Base-by-base conservation (phyloP, 2,113 vertebrate species). In the Delphinapterus leucas region DNA sequence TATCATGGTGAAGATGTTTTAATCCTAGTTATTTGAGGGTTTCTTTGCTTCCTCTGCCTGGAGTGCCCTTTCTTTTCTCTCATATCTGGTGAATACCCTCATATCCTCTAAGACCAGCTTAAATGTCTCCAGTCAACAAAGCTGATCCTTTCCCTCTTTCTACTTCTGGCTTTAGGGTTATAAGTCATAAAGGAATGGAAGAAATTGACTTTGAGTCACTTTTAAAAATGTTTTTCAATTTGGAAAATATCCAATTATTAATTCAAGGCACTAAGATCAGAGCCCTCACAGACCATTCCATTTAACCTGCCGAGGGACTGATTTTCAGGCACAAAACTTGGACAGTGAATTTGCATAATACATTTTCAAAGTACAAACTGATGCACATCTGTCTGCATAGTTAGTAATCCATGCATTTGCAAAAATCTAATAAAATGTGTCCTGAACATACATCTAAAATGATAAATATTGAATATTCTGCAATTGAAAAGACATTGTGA, bases 371-470 rank as follows among this genome's bases (percentile, higher is more conserved):
- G 38, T 28, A 36, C 53, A 94, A 84, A 61, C 47, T 65, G 49
- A 44, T n/a, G 53, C 23, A 85, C 12, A 60, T 90, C 63, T 73
- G 14, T 96, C 79, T 93, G 41, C 44, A 74, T 28, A 67, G 21
- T 71, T 83, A 73, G 49, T 84, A 80, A 88, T 84, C 28, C 28
- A 1, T 61, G 20, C 47, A 83, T 53, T 92, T 95, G 33, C 21
- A 96, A 80, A 96, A 93, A 83, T 82, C 36, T 90, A 80, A 96
- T 82, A 80, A 88, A 89, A 92, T 71, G 1, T 95, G 18, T 36
- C 61, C 63, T 44, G 38, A 80, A 38, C 20, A 71, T 85, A 44
- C 5, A 41, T 58, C n/a, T 80, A 97, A 97, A 90, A 68, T 63
- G 60, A 76, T 90, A 95, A 94, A 87, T 98, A 44, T 84, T 89